phyloP scores from a whole-genome alignment of 2,113 vertebrate genomes.

The Cervus canadensis region DNA sequence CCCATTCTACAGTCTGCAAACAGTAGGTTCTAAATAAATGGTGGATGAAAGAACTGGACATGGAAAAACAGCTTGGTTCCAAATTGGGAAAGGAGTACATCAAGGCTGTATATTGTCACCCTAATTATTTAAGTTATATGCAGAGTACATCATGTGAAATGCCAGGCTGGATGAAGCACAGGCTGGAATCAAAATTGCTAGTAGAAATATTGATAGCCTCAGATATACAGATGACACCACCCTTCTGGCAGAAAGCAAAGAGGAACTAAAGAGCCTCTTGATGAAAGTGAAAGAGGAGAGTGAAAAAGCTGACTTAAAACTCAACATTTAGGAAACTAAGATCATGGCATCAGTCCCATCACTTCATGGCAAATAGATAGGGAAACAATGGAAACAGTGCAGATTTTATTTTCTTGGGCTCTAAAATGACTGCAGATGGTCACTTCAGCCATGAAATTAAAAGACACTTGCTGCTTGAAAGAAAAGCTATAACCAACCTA shows the following conservation, averaged over 20 bases:
- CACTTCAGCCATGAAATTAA: neutral
- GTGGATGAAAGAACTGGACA: neutral
- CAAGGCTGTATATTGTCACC: neutral
- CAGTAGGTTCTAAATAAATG: constrained; percentile 2
- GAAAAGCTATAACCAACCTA: neutral
- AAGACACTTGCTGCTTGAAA: neutral
- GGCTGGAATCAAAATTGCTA: neutral
- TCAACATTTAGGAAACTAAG: neutral
- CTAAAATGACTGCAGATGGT: neutral
- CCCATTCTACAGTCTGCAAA: constrained; percentile 39
- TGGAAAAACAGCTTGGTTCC: neutral
- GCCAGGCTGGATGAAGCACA: neutral
- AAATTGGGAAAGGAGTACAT: neutral
- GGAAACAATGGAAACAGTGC: neutral
- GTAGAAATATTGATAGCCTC: neutral
- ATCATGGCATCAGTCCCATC: neutral
- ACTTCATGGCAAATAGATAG: neutral
- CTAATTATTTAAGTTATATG: neutral
- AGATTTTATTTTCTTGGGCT: neutral
- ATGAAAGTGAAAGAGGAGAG: neutral
- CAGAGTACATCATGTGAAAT: neutral
- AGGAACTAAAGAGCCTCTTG: neutral
- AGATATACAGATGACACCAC: neutral
- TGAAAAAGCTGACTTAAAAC: neutral
- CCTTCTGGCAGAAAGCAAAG: neutral